Evolutionary conservation across 2,888 invertebrate genomes (phyloP).

Genomic region (Drosophila fungiperda): DNA sequence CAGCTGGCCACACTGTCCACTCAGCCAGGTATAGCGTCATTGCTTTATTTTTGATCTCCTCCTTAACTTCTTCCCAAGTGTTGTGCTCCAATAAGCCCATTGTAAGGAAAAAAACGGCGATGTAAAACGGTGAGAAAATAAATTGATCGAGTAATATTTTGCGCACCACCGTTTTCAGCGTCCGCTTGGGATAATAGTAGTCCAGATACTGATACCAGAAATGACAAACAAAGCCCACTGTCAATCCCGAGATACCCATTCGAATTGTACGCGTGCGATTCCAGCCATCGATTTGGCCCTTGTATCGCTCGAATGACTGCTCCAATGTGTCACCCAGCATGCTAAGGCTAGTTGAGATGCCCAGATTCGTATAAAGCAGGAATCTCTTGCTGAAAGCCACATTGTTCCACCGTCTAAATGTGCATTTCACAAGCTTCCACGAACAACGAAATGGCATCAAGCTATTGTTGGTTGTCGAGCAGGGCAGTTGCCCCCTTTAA

Average conservation of each 20-base stretch:
- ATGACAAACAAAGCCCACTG: conserved; percentile 93
- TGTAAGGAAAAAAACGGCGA: conserved; percentile 90
- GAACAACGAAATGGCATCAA: conserved; percentile 32
- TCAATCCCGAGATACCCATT: conserved; percentile 91
- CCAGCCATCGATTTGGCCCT: conserved; percentile 86
- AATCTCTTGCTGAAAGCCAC: conserved; percentile 87
- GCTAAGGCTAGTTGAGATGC: conserved; percentile 90
- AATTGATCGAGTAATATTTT: conserved; percentile 93
- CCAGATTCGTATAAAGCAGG: conserved; percentile 91
- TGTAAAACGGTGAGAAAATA: conserved; percentile 92
- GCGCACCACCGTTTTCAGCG: conserved; percentile 88
- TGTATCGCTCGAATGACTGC: conserved; percentile 90
- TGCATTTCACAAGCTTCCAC: conserved; percentile 19
- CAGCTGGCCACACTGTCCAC: conserved; percentile 96
- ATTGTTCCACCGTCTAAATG: conserved; percentile 34
- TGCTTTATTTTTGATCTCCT: conserved; percentile 90
- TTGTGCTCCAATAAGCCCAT: conserved; percentile 89
- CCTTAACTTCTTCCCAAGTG: conserved; percentile 87
- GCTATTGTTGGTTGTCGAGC: background rate
- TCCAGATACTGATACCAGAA: conserved; percentile 94
- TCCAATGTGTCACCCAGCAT: conserved; percentile 92
- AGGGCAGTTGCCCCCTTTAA: conserved; percentile 10
- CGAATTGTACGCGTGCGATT: conserved; percentile 88
- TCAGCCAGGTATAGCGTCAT: conserved; percentile 92
- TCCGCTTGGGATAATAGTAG: conserved; percentile 88